Evolutionary conservation across 2,888 invertebrate species (phyloP).

Genomic region (Xestia c-nigrum): DNA sequence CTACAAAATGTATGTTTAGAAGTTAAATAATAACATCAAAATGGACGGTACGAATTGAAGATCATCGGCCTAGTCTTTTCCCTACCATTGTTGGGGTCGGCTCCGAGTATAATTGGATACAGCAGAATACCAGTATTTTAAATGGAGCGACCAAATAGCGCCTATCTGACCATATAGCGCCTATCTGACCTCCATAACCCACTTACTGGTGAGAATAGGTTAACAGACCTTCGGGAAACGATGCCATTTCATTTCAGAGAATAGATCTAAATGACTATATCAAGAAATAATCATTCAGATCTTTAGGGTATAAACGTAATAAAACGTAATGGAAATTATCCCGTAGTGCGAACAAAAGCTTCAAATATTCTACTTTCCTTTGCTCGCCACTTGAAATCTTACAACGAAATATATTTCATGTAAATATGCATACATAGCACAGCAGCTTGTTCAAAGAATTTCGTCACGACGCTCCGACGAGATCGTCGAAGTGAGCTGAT

Average conservation of each 20-base stretch:
- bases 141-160: background rate
- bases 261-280: background rate
- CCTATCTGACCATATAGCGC: background rate
- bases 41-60: background rate
- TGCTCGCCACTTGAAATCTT: background rate
- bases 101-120: background rate
- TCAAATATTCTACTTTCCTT: background rate
- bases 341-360: background rate
- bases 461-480: conserved; percentile 28
- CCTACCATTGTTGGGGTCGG: background rate
- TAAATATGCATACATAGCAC: conserved; percentile 24
- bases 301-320: background rate
- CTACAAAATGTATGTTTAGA: background rate
- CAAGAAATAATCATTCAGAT: background rate
- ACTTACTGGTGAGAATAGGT: background rate
- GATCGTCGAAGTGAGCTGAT: conserved; percentile 71
- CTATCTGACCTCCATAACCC: background rate
- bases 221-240: background rate
- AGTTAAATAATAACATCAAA: background rate
- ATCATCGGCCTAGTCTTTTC: background rate
- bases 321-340: background rate
- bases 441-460: conserved; percentile 26
- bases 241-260: background rate
- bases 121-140: no score
- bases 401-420: conserved; percentile 5